These are phyloP conservation scores for Theristicus caerulescens DNA, from an alignment of 2,113 vertebrate genomes.

Conservation along the genomic window DNA sequence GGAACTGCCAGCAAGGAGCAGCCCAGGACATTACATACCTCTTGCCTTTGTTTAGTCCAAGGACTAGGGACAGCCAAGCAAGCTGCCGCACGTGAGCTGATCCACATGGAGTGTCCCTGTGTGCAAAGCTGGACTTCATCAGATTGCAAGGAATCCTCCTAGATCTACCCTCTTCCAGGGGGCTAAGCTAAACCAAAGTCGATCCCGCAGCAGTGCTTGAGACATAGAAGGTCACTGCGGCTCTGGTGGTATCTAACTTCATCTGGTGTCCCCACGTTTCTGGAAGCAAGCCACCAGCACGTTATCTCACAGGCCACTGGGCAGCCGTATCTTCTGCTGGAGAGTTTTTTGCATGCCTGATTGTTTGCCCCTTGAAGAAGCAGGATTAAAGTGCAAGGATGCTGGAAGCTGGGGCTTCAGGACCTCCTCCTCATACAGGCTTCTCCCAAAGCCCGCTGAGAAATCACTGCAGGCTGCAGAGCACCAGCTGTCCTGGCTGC, in stretches of 20 bases:
- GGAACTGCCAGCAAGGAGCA: neutral
- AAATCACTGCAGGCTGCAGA: neutral
- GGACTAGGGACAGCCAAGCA: neutral
- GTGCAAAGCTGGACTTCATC: neutral
- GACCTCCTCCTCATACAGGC: neutral
- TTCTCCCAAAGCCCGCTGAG: neutral
- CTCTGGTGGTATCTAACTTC: neutral
- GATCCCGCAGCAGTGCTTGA: neutral
- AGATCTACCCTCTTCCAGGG: neutral
- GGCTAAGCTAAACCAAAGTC: neutral
- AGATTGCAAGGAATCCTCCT: neutral
- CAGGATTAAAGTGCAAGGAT: neutral
- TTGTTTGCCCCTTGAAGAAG: neutral
- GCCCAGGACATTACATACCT: neutral
- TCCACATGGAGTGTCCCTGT: neutral
- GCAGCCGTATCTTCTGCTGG: neutral
- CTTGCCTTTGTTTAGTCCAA: neutral
- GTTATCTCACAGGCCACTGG: neutral
- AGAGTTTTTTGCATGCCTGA: neutral
- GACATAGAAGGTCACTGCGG: neutral
- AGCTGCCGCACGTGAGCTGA: neutral
- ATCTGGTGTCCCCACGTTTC: neutral
- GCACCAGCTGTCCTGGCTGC: neutral
- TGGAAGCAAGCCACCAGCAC: neutral
- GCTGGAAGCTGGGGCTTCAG: neutral